These are phyloP conservation scores for Bombus waltoni DNA, from an alignment of 1,140 invertebrate genomes.

Conservation along the genomic window DNA sequence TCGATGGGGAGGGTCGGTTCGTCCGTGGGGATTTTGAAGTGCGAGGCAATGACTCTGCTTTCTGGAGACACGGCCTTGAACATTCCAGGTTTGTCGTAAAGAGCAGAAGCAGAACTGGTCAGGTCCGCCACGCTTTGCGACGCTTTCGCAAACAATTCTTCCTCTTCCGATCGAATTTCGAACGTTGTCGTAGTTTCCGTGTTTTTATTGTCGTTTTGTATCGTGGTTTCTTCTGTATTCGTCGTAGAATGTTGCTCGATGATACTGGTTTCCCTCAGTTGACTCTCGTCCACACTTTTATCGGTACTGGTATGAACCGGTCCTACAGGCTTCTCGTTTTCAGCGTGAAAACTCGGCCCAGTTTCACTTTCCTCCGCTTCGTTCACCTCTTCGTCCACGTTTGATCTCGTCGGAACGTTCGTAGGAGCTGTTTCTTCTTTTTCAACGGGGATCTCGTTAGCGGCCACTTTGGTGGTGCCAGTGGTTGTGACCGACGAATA, in stretches of 20 bases:
- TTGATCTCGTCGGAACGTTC: not conserved
- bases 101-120: constrained; percentile 82
- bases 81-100: constrained; percentile 80
- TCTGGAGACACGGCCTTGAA: constrained; percentile 80
- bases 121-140: constrained; percentile 82
- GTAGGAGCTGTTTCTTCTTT: constrained; percentile 13
- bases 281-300: not conserved
- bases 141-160: constrained; percentile 78
- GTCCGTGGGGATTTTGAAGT: constrained; percentile 81
- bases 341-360: not conserved
- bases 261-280: not conserved
- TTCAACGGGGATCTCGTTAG: constrained; percentile 51
- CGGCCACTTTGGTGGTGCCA: constrained; percentile 13
- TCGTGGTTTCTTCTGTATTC: not conserved
- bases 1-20: constrained; percentile 83
- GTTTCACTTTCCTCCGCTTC: not conserved
- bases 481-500: constrained; percentile 58
- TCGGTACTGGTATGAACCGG: constrained; percentile 1
- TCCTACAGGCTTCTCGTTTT: not conserved
- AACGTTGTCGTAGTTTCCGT: constrained; percentile 1
- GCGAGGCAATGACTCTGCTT: constrained; percentile 70
- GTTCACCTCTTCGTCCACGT: too few species aligned
- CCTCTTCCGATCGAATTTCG: constrained; percentile 60
- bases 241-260: not conserved
- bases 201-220: not conserved